Evolutionary conservation across 2,888 invertebrate species (phyloP).

Genomic region (Seira sanloemensis): DNA sequence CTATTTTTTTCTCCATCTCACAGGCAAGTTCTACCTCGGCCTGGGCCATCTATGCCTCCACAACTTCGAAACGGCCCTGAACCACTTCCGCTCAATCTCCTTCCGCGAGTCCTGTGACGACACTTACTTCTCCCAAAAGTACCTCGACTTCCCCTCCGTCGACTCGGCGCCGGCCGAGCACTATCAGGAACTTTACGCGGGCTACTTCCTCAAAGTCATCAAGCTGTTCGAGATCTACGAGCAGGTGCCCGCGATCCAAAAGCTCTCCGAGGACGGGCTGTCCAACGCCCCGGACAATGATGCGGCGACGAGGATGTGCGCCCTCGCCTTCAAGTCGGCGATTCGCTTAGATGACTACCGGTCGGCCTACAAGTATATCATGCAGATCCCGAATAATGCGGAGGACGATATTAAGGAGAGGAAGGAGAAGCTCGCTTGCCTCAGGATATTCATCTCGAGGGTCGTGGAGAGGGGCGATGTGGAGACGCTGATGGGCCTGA

Average conservation of each 20-base stretch:
- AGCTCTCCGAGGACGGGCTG: conserved; percentile 66
- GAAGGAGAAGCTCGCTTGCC: conserved; percentile 68
- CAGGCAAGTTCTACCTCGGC: conserved; percentile 69
- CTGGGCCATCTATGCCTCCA: conserved; percentile 66
- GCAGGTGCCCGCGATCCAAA: conserved; percentile 62
- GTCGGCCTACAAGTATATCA: conserved; percentile 68
- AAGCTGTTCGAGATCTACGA: conserved; percentile 71
- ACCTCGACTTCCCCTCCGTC: conserved; percentile 43
- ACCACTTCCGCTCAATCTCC: conserved; percentile 64
- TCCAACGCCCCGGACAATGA: conserved; percentile 53
- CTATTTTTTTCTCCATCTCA: background rate
- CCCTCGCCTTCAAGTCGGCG: conserved; percentile 71
- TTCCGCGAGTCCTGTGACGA: conserved; percentile 63
- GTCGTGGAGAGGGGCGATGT: conserved; percentile 68
- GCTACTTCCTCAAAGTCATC: conserved; percentile 62
- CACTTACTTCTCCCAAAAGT: conserved; percentile 67
- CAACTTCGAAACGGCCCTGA: conserved; percentile 60
- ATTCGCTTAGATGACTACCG: conserved; percentile 66
- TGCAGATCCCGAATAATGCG: conserved; percentile 51
- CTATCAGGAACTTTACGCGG: conserved; percentile 29
- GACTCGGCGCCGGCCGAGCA: conserved; percentile 43
- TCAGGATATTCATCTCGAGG: conserved; percentile 68
- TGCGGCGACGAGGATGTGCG: conserved; percentile 67
- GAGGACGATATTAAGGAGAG: conserved; percentile 50
- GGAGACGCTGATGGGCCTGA: conserved; percentile 65